Evolutionary conservation across 2,888 invertebrate species (phyloP).

Genomic region (Tetrapedia diversipes): DNA sequence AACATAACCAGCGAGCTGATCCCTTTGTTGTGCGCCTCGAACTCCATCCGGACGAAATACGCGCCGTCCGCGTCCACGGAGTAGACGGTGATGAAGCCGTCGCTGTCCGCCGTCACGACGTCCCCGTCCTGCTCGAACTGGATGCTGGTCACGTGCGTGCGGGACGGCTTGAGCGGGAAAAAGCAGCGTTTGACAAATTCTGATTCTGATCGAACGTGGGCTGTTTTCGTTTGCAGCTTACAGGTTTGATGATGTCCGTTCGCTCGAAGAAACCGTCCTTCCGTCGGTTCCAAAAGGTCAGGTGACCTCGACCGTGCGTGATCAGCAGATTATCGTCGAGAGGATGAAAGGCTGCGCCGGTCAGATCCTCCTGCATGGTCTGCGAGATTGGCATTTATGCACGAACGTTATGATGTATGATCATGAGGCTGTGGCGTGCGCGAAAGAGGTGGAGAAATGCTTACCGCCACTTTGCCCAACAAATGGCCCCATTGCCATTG

Average conservation of each 20-base stretch:
- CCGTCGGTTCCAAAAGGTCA: conserved; percentile 96
- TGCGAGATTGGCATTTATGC: conserved; percentile 79
- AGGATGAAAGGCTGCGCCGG: conserved; percentile 95
- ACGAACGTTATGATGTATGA: not conserved
- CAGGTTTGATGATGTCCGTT: conserved; percentile 94
- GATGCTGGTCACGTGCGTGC: conserved; percentile 92
- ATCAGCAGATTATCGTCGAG: conserved; percentile 95
- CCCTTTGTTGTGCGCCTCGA: conserved; percentile 94
- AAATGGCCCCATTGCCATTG: conserved; percentile 97
- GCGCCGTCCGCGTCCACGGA: conserved; percentile 95
- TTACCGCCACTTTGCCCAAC: conserved; percentile 96
- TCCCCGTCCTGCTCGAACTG: conserved; percentile 96
- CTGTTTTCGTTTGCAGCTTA: conserved; percentile 77
- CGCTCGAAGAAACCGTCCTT: conserved; percentile 96
- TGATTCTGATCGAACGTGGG: too few relatives aligned
- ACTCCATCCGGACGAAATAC: conserved; percentile 94
- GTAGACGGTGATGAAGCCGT: conserved; percentile 95
- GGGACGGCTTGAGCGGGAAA: conserved; percentile 87
- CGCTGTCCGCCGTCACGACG: conserved; percentile 95
- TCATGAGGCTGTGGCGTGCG: not conserved
- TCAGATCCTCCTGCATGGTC: conserved; percentile 95
- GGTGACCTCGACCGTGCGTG: conserved; percentile 95
- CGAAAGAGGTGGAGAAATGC: conserved; percentile 76
- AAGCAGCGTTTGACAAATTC: not conserved
- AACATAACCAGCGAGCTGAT: conserved; percentile 94